Conservation (phyloP, 2,888 invertebrate species). For the Nephrocerus scutellatus region DNA sequence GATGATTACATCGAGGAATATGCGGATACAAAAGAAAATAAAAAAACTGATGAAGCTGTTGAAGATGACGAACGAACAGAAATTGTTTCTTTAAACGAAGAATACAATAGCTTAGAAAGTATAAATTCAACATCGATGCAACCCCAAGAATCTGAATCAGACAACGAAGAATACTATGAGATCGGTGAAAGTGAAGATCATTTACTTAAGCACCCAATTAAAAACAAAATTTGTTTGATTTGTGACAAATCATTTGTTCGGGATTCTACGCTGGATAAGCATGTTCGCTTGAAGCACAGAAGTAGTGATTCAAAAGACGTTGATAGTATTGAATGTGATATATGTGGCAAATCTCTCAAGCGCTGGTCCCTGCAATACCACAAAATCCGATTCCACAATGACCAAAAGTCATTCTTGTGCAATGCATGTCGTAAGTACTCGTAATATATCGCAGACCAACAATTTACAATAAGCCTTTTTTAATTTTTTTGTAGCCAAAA, state of each 20-base stretch:
- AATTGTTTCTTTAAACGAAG: too few relatives aligned
- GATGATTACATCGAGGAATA: not conserved
- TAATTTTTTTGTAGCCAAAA: slow-evolving; percentile 12
- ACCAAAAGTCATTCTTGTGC: slow-evolving; percentile 13
- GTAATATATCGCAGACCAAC: too few relatives aligned
- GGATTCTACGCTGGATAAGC: not conserved
- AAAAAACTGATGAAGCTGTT: not conserved
- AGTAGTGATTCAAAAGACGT: not conserved
- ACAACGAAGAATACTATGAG: too few relatives aligned
- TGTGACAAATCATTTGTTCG: not conserved
- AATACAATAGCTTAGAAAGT: too few relatives aligned
- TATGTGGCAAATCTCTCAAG: slow-evolving; percentile 16
- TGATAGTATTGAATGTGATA: slow-evolving; percentile 9
- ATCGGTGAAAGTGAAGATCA: too few relatives aligned
- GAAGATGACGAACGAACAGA: not conserved
- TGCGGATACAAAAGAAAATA: not conserved
- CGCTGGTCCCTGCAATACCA: slow-evolving; percentile 17
- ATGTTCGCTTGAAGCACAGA: not conserved
- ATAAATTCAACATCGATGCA: too few relatives aligned
- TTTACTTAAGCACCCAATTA: too few relatives aligned
- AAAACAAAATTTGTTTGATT: too few relatives aligned
- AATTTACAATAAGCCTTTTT: not conserved
- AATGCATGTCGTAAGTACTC: slow-evolving; percentile 18
- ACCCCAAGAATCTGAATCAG: too few relatives aligned
- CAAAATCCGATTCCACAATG: slow-evolving; percentile 14